Base-by-base conservation (phyloP, 2,888 invertebrate species). In the Caenorhabditis sp. region DNA sequence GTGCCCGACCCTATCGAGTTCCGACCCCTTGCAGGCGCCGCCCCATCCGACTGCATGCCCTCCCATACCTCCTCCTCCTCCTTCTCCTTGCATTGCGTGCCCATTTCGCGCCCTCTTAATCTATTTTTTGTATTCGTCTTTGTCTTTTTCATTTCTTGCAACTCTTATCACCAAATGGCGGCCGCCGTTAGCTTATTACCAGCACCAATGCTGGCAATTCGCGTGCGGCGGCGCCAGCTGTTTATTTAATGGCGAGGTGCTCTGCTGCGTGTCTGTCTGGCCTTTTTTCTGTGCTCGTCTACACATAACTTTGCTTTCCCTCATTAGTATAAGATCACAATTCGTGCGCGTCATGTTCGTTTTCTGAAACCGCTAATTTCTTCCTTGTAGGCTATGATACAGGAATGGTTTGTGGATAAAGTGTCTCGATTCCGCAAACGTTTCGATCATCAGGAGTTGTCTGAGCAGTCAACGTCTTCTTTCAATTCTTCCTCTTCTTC, bases 1-100 rank as follows among this genome's bases (percentile, higher is more conserved):
- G 58, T 68, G 58, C 52, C 50, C 58, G 52, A 58, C 68, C 68
- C 68, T 68, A 58, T 68, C 68, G 68, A 68, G 68, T 68, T 68
- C 68, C 68, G 58, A 68, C 68, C 58, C 68, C 65, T 46, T 35
- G n/a, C 50, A 52, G 59, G 68, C 68, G 59, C 68, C 68, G 68
- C 68, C 68, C 58, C 58, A 48, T 56, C 50, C 68, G 43, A 48
- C 59, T 39, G 35, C 52, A 45, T 68, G 68, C 68, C 68, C 68
- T 68, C 68, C 68, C 68, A 68, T 71, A 71, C 61, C 70, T 71
- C 70, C 46, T 45, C 13, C 52, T 41, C 32, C 62, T 35, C 24
- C 45, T 13, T 53, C 43, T 22, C 24, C 17, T 37, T 32, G 30
- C 17, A 20, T 43, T 41, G 46, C 37, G 27, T 59, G 26, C 45